Conservation (phyloP, 2,113 vertebrate genomes). For the Vombatus ursinus region DNA sequence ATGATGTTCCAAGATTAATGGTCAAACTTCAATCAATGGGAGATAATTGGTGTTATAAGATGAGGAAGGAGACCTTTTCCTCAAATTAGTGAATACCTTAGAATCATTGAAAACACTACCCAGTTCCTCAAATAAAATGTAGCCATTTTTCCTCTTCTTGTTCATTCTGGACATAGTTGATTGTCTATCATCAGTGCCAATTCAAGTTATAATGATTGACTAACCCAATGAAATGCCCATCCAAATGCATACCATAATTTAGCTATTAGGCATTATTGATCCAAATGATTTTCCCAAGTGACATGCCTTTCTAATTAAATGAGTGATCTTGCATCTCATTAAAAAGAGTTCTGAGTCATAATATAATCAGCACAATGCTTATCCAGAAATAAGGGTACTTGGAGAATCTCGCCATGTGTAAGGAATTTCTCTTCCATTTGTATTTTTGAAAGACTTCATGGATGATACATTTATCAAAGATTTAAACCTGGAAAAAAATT, state of each 20-base stretch:
- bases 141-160: not conserved
- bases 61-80: not conserved
- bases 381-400: not conserved
- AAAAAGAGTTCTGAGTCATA: not conserved
- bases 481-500: too few species aligned
- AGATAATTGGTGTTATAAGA: not conserved
- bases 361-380: not conserved
- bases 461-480: too few species aligned
- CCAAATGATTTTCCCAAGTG: not conserved
- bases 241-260: not conserved
- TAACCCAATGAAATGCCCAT: not conserved
- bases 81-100: not conserved
- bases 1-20: not conserved
- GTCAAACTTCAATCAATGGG: not conserved
- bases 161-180: not conserved
- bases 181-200: not conserved
- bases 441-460: not conserved
- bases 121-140: not conserved
- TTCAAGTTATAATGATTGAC: not conserved
- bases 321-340: not conserved
- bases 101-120: not conserved
- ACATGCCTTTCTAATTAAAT: not conserved
- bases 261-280: not conserved
- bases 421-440: too few species aligned
- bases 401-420: too few species aligned